These are phyloP conservation scores for Dinoponera quadriceps DNA, from an alignment of 1,140 invertebrate genomes.

Conservation along the genomic window DNA sequence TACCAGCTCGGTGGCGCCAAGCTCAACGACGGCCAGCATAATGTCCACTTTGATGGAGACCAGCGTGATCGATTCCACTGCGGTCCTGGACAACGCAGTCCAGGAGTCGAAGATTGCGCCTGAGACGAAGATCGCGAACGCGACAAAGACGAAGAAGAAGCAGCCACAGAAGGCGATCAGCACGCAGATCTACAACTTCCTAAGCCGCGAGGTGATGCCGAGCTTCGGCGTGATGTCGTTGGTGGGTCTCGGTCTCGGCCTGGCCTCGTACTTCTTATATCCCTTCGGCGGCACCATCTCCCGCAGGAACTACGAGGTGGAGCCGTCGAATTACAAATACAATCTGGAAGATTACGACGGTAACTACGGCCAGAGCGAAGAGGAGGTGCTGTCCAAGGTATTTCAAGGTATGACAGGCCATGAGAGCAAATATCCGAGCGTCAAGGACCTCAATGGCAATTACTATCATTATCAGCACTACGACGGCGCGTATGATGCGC, in stretches of 20 bases:
- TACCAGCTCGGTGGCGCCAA: constrained; percentile 67
- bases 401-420: constrained; percentile 89
- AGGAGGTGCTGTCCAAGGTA: constrained; percentile 91
- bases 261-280: constrained; percentile 91
- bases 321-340: constrained; percentile 88
- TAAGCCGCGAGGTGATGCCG: constrained; percentile 92
- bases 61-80: constrained; percentile 29
- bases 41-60: constrained; percentile 14
- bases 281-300: constrained; percentile 89
- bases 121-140: constrained; percentile 83
- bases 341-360: constrained; percentile 89
- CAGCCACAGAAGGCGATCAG: constrained; percentile 87
- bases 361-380: constrained; percentile 89
- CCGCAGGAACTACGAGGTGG: constrained; percentile 88
- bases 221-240: constrained; percentile 90
- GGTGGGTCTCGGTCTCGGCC: constrained; percentile 90
- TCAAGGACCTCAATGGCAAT: constrained; percentile 74
- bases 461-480: constrained; percentile 79
- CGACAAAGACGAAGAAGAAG: constrained; percentile 81
- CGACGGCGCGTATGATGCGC: constrained; percentile 70
- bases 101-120: constrained; percentile 83
- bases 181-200: constrained; percentile 91
- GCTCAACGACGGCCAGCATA: constrained; percentile 6
- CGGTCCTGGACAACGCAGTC: constrained; percentile 69
- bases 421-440: constrained; percentile 72